These are phyloP conservation scores for Schizopygopsis malacanthus DNA, from an alignment of 2,797 vertebrate species.

Conservation along the genomic window DNA sequence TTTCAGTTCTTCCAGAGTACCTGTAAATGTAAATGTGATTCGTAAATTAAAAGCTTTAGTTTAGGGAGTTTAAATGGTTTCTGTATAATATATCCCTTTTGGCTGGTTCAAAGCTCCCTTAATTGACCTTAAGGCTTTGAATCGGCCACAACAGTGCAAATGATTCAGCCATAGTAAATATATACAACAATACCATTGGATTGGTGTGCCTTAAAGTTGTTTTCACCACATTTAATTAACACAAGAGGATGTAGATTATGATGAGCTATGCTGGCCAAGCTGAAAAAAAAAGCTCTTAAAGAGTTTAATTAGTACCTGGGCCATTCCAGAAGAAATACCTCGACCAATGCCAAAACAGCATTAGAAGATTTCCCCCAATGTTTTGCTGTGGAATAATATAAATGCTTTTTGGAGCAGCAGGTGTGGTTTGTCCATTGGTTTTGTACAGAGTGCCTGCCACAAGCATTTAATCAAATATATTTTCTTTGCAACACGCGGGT, in stretches of 20 bases:
- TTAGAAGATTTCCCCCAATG: conserved; percentile 51
- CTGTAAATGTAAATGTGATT: not conserved
- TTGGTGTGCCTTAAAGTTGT: conserved; percentile 15
- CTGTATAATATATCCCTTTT: not conserved
- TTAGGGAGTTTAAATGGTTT: not conserved
- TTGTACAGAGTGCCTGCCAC: conserved; percentile 52
- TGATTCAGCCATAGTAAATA: not conserved
- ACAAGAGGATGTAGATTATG: conserved; percentile 20
- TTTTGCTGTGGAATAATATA: conserved; percentile 48
- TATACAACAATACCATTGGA: not conserved
- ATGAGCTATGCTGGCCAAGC: not conserved
- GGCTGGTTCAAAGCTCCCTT: not conserved
- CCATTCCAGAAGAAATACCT: conserved; percentile 37
- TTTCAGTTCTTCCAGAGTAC: not conserved
- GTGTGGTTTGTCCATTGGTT: conserved; percentile 49
- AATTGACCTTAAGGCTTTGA: not conserved
- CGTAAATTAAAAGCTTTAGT: not conserved
- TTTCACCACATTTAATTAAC: conserved; percentile 42
- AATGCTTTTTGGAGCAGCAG: conserved; percentile 30
- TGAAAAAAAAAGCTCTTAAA: conserved; percentile 33
- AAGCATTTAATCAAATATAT: conserved; percentile 48
- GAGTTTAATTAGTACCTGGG: conserved; percentile 50
- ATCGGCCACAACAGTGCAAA: not conserved
- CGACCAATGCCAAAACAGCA: conserved; percentile 47
- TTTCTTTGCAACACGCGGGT: conserved; percentile 44